Evolutionary conservation across 1,140 invertebrate species (phyloP), one percentile per base, ranked within the genome.

Genomic region (Phthorimaea operculella): DNA sequence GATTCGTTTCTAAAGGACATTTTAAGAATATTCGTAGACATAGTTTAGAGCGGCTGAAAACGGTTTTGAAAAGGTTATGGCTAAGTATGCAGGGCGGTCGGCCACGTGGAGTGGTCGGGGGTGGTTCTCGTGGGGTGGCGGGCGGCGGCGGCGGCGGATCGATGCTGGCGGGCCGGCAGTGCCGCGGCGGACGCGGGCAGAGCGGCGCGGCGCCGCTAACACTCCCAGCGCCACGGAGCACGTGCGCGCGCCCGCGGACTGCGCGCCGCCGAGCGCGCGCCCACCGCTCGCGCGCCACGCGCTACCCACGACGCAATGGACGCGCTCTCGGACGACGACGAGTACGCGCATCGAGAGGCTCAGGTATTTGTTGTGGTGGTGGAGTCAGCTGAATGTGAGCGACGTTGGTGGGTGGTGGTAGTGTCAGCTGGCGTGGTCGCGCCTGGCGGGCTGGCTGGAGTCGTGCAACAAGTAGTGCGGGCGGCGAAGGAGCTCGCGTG

Each of bases 271-370:
- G 62, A 67, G 68, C 72, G 72, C 72, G 71, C 71, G 72, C 72
- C 51, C 62, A 60, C 59, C 64, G 65, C 58, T 58, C 62, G 60
- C 72, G 64, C 62, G 55, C 66, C 63, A 44, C 59, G 53, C 65
- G 61, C 59, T 15, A 51, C 16, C 57, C 45, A 51, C 36, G 39
- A 49, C 63, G 73, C 75, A 65, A 83, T 83, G 80, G 80, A 83
- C 74, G 79, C 74, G 64, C 80, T 83, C 66, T 81, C 78, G 66
- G 80, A 84, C 72, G 80, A 84, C 73, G 80, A 84, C 68, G 80
- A 84, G 16, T 79, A 70, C 67, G 59, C 68, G 70, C 76, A 74
- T 68, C 72, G 77, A 49, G 74, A 80, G 54, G 68, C 70, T 54
- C 80, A 82, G 80, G 79, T 83, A 79, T 28, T 28, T 50, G 64